These are phyloP conservation scores for Seira sanloemensis DNA, from an alignment of 2,888 invertebrate genomes.

Conservation along the genomic window DNA sequence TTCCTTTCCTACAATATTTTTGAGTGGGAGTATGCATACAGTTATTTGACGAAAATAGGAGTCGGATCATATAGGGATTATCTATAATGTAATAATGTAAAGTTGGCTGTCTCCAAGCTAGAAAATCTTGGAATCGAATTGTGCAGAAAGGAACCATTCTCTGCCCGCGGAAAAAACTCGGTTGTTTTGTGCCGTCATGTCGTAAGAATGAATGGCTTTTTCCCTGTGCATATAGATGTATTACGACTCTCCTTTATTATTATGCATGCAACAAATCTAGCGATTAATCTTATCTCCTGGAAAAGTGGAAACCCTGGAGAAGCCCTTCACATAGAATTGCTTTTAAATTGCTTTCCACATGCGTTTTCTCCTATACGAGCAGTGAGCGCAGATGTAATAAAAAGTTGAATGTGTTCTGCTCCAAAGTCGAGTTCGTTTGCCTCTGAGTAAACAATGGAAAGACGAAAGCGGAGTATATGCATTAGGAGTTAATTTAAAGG, in stretches of 20 bases:
- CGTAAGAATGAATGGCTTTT: too few relatives aligned
- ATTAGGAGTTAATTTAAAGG: too few relatives aligned
- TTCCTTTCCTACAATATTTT: too few relatives aligned
- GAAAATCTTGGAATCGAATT: conserved; percentile 43
- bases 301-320: conserved; percentile 39
- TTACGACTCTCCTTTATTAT: conserved; percentile 48
- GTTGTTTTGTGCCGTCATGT: too few relatives aligned
- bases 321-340: conserved; percentile 55
- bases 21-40: too few relatives aligned
- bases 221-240: too few relatives aligned
- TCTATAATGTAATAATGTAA: conserved; percentile 39
- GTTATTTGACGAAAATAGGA: too few relatives aligned
- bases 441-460: background rate
- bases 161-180: too few relatives aligned
- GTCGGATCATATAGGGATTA: too few relatives aligned
- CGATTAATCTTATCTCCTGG: conserved; percentile 63
- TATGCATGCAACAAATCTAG: conserved; percentile 56
- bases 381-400: too few relatives aligned
- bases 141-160: too few relatives aligned
- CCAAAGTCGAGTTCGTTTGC: background rate
- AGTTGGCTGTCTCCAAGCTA: conserved; percentile 45
- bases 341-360: conserved; percentile 53
- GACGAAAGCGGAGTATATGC: background rate
- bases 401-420: conserved; percentile 7
- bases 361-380: too few relatives aligned